Evolutionary conservation across 2,113 vertebrate species (phyloP), one percentile per base, ranked within the genome.

Genomic region (Dunckerocampus dactyliophorus): DNA sequence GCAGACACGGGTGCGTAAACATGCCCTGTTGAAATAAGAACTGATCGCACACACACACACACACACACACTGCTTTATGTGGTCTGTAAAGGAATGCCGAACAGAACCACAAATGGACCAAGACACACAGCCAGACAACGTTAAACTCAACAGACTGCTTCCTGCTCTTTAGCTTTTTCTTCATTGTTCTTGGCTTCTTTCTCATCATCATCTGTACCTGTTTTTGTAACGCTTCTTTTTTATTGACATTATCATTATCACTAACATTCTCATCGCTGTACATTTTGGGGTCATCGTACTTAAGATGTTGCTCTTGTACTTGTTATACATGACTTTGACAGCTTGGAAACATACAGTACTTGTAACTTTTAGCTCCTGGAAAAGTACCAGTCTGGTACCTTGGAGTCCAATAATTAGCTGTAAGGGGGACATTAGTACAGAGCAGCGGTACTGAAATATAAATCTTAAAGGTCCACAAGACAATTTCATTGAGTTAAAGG

Each of bases 101-200:
- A 72, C 73, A 81, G 71, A 80, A 85, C 87, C 85, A 82, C 85
- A 86, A 87, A 83, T 83, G 78, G 82, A 82, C 65, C 81, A 56
- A 79, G 79, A 84, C 77, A 60, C 73, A 54, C 76, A 74, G 82
- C 85, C 85, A 85, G 78, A 76, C 28, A 62, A 86, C 87, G 85
- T 87, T 79, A 86, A 87, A 85, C 59, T 83, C 78, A 78, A 79
- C 74, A 72, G 75, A 65, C 71, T 78, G 74, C 65, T 82, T 85
- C 60, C 77, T 77, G 77, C 65, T 66, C 74, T 55, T 66, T 17
- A 13, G 63, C 45, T 58, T 60, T 71, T 53, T 71, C 62, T 70
- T 62, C 58, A 17, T 77, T 49, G 57, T 66, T 47, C 22, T 16
- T 15, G 19, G 52, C 16, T 50, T 47, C 13, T 61, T 59, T 63